These are phyloP conservation scores for Chloroceryle inda DNA, from an alignment of 2,797 vertebrate genomes.

Conservation along the genomic window DNA sequence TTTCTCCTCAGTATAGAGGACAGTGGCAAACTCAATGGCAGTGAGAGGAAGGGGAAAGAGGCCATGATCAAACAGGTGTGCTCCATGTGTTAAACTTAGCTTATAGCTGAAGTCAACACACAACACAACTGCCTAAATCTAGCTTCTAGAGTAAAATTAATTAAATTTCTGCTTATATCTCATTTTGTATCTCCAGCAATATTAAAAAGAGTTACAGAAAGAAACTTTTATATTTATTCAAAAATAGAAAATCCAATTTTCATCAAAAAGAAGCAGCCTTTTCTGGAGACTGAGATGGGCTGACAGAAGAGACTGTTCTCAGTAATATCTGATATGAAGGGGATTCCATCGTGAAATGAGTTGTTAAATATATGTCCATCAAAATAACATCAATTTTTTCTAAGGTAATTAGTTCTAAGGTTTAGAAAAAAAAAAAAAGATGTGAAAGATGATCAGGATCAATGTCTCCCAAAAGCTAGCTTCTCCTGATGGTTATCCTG, in stretches of 20 bases:
- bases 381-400: not conserved
- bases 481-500: not conserved
- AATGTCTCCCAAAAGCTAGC: not conserved
- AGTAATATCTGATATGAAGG: not conserved
- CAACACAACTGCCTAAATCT: not conserved
- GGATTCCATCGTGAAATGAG: not conserved
- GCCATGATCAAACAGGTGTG: accelerated
- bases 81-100: not conserved
- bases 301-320: not conserved
- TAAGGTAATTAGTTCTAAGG: not conserved
- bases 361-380: not conserved
- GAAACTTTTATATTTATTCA: not conserved
- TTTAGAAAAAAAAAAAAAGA: not conserved
- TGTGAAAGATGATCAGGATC: not conserved
- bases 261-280: not conserved
- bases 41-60: not conserved
- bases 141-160: not conserved
- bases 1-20: accelerated
- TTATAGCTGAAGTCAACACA: not conserved
- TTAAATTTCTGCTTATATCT: not conserved
- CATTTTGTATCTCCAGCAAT: not conserved
- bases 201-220: not conserved
- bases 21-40: not conserved
- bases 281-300: not conserved
- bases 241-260: not conserved